phyloP scores from a whole-genome alignment of 2,797 vertebrate species.

The Acanthurus tractus region DNA sequence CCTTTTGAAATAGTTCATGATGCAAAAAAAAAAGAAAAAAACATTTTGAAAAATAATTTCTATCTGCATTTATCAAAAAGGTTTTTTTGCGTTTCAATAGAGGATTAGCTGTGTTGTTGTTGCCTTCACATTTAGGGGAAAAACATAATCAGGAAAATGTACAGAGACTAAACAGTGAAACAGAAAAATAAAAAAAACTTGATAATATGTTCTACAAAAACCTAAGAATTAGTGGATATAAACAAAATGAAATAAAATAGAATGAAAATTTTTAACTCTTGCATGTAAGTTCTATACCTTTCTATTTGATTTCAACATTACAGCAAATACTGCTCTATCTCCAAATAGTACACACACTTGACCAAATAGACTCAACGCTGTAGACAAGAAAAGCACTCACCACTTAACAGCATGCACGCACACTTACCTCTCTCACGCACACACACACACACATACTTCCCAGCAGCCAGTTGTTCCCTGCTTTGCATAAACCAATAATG shows the following conservation, averaged over 20 bases:
- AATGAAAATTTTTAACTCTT: neutral
- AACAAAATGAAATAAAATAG: constrained; percentile 2
- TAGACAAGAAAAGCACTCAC: constrained; percentile 24
- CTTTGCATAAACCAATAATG: constrained; percentile 83
- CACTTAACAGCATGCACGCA: constrained; percentile 21
- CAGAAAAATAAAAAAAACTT: too few species aligned
- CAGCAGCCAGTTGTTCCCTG: constrained; percentile 58
- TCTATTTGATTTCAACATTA: constrained; percentile 11
- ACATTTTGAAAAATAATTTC: neutral
- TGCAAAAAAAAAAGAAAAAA: neutral
- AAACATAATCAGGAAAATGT: too few species aligned
- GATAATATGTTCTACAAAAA: neutral
- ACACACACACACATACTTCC: constrained; percentile 19
- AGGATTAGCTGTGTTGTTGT: too few species aligned
- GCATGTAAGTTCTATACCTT: neutral
- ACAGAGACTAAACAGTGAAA: too few species aligned
- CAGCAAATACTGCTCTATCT: neutral
- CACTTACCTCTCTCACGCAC: constrained; percentile 17
- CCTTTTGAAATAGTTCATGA: neutral
- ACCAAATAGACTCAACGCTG: constrained; percentile 30
- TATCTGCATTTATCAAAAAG: neutral
- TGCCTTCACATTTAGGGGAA: too few species aligned
- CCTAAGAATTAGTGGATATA: neutral
- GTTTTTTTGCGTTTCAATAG: neutral
- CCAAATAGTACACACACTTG: neutral